These are phyloP conservation scores for Melipona quadrifasciata DNA, from an alignment of 1,140 invertebrate genomes.

Conservation along the genomic window DNA sequence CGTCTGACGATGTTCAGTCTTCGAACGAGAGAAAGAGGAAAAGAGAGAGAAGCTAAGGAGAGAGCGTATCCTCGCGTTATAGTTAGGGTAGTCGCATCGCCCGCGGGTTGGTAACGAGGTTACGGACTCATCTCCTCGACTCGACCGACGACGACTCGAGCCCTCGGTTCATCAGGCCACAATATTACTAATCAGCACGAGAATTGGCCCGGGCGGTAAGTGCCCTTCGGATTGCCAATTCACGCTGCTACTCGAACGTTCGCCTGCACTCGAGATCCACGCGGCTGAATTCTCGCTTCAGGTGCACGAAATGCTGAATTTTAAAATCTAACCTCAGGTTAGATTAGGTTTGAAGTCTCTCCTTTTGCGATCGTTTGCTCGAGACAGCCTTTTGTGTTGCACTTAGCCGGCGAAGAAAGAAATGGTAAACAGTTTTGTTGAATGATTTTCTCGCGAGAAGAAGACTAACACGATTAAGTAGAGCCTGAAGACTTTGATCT, in stretches of 20 bases:
- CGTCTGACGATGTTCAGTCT: slow-evolving; percentile 24
- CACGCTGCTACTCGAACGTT: slow-evolving; percentile 64
- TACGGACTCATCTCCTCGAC: slow-evolving; percentile 80
- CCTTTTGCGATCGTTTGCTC: too few relatives aligned
- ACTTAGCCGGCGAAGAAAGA: too few relatives aligned
- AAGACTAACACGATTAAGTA: too few relatives aligned
- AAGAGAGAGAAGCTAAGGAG: not conserved
- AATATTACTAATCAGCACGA: slow-evolving; percentile 81
- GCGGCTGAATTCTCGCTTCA: not conserved
- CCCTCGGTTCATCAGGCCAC: slow-evolving; percentile 81
- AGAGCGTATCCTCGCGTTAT: slow-evolving; percentile 64
- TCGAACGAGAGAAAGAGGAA: slow-evolving; percentile 30
- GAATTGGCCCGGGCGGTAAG: slow-evolving; percentile 77
- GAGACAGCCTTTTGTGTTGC: too few relatives aligned
- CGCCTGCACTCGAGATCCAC: not conserved
- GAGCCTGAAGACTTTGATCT: too few relatives aligned
- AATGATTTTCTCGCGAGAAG: too few relatives aligned
- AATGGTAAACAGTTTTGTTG: too few relatives aligned
- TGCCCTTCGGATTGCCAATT: slow-evolving; percentile 79
- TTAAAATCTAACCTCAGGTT: too few relatives aligned
- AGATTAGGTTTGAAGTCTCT: too few relatives aligned
- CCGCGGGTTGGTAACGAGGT: slow-evolving; percentile 78
- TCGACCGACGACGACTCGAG: slow-evolving; percentile 75
- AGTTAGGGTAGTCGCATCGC: slow-evolving; percentile 72
- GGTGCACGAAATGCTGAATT: not conserved